Evolutionary conservation across 2,888 invertebrate genomes (phyloP).

Genomic region (Resseliella maxima): DNA sequence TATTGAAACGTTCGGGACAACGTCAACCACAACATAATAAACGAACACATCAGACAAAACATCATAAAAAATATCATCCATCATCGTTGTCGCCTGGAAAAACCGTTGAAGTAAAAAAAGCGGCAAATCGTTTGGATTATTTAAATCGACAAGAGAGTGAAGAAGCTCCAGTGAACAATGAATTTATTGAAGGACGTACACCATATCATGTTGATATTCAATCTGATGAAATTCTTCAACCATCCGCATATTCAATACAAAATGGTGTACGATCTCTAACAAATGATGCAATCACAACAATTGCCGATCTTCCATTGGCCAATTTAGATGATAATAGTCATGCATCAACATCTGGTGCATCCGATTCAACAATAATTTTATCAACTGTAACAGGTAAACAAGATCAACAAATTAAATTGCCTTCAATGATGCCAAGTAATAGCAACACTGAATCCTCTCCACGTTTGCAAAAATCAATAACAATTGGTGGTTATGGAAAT

Average conservation of each 20-base stretch:
- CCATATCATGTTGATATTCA: constrained; percentile 77
- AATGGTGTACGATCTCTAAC: not conserved
- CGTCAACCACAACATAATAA: not conserved
- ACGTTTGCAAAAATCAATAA: constrained; percentile 37
- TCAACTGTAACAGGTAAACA: constrained; percentile 47
- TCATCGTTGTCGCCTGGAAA: not conserved
- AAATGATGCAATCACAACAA: not conserved
- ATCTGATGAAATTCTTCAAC: constrained; percentile 57
- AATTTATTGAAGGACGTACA: constrained; percentile 76
- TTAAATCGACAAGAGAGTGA: constrained; percentile 4
- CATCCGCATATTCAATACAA: not conserved
- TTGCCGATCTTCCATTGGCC: constrained; percentile 27
- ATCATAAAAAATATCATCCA: constrained; percentile 56
- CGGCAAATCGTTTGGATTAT: constrained; percentile 42
- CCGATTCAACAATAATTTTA: not conserved
- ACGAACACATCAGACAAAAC: not conserved
- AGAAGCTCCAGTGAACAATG: constrained; percentile 64
- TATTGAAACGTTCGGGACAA: constrained; percentile 62
- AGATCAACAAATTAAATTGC: not conserved
- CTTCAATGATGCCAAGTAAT: not conserved
- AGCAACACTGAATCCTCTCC: not conserved
- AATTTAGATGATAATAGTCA: not conserved
- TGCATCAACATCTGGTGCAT: not conserved
- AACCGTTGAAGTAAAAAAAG: constrained; percentile 39
- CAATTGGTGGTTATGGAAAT: constrained; percentile 45